phyloP scores from a whole-genome alignment of 1,140 invertebrate species.

The Penaeus vannamei region DNA sequence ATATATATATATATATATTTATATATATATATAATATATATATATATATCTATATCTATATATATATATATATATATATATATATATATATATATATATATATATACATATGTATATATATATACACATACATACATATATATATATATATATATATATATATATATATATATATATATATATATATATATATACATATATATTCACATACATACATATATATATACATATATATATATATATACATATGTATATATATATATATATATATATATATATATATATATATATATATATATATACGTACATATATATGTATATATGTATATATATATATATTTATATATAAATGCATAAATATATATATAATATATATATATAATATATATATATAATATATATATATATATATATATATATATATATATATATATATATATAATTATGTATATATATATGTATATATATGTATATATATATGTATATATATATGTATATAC shows the following conservation, averaged over 20 bases:
- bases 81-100: constrained; percentile 34
- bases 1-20: constrained; percentile 44
- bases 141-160: constrained; percentile 29
- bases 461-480: too few relatives aligned
- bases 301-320: constrained; percentile 24
- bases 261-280: constrained; percentile 36
- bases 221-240: not conserved
- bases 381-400: too few relatives aligned
- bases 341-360: not conserved
- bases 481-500: too few relatives aligned
- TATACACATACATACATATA: constrained; percentile 30
- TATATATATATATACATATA: constrained; percentile 27
- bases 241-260: constrained; percentile 31
- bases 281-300: constrained; percentile 43
- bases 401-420: too few relatives aligned
- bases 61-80: constrained; percentile 48
- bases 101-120: constrained; percentile 33
- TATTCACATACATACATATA: constrained; percentile 11
- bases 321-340: constrained; percentile 39
- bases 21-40: constrained; percentile 51
- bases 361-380: not conserved
- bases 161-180: constrained; percentile 9
- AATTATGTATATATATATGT: too few relatives aligned
- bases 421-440: too few relatives aligned
- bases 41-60: constrained; percentile 48